phyloP scores from a whole-genome alignment of 2,888 invertebrate species.

The Hermaeophaga mercurialis region DNA sequence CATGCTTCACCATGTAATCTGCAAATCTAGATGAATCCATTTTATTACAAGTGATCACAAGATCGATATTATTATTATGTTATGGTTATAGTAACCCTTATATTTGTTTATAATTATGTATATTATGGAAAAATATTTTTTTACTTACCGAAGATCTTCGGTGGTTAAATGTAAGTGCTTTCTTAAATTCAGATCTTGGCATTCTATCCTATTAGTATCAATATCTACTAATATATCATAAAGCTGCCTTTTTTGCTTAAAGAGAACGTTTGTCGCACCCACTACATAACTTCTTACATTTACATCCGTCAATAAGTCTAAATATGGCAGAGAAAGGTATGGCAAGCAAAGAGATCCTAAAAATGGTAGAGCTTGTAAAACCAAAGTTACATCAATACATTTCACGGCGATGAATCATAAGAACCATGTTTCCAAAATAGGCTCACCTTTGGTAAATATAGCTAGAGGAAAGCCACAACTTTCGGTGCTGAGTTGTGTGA shows the following conservation, averaged over 20 bases:
- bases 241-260: slow-evolving; percentile 91
- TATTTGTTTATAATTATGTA: no score
- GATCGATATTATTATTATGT: no score
- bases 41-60: not conserved
- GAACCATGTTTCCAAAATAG: no score
- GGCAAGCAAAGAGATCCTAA: slow-evolving; percentile 91
- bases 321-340: slow-evolving; percentile 91
- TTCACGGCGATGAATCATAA: no score
- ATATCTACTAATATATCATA: slow-evolving; percentile 92
- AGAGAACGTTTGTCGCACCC: slow-evolving; percentile 98
- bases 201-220: slow-evolving; percentile 75
- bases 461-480: slow-evolving; percentile 85
- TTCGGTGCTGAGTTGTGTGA: slow-evolving; percentile 69
- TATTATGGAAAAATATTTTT: not conserved
- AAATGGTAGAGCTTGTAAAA: not conserved
- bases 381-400: no score
- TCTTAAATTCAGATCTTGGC: slow-evolving; percentile 77
- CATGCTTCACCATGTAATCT: slow-evolving; percentile 85
- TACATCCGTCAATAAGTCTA: slow-evolving; percentile 87
- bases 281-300: slow-evolving; percentile 87
- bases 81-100: no score
- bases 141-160: slow-evolving; percentile 78
- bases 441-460: slow-evolving; percentile 35
- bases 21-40: slow-evolving; percentile 66
- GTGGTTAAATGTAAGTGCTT: slow-evolving; percentile 87